These are phyloP conservation scores for Anas platyrhynchos DNA, from an alignment of 2,113 vertebrate genomes.

Conservation along the genomic window DNA sequence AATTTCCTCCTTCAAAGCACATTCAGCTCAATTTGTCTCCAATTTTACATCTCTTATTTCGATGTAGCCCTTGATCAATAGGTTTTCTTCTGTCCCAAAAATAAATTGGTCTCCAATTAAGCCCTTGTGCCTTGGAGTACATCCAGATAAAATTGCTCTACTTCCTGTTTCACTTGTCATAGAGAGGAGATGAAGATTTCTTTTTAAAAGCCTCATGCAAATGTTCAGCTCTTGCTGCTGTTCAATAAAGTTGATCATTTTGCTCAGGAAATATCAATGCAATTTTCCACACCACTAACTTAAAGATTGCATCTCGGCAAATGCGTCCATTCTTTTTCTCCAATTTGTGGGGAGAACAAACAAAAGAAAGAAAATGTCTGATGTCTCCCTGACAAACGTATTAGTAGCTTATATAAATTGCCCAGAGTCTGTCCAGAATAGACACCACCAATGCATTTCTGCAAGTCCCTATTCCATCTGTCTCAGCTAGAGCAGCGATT, in stretches of 20 bases:
- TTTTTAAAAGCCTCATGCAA: conserved; percentile 40
- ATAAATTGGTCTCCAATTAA: conserved; percentile 29
- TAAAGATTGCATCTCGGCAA: conserved; percentile 43
- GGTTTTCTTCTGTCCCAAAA: not conserved
- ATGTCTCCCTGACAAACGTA: not conserved
- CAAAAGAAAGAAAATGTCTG: not conserved
- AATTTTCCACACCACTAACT: conserved; percentile 64
- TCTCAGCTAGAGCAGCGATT: not conserved
- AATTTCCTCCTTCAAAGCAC: not conserved
- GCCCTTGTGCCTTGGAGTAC: not conserved
- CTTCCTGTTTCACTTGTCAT: not conserved
- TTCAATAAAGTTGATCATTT: conserved; percentile 66
- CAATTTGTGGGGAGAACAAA: not conserved
- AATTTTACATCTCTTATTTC: not conserved
- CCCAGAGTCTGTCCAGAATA: conserved; percentile 7
- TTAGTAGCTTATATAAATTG: not conserved
- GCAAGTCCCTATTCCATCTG: conserved; percentile 6
- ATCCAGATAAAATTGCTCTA: not conserved
- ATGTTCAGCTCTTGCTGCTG: conserved; percentile 27
- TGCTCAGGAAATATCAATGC: conserved; percentile 46
- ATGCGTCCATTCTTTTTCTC: not conserved
- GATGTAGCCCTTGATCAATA: not conserved
- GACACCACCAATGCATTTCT: conserved; percentile 8
- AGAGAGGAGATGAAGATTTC: conserved; percentile 13
- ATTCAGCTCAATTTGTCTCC: not conserved